A percentile compares a stretch with the other conserved stretches of the same genome.
These are phyloP conservation scores for Chloroclystis v-ata DNA, from an alignment of 2,888 invertebrate genomes.

Conservation along the genomic window DNA sequence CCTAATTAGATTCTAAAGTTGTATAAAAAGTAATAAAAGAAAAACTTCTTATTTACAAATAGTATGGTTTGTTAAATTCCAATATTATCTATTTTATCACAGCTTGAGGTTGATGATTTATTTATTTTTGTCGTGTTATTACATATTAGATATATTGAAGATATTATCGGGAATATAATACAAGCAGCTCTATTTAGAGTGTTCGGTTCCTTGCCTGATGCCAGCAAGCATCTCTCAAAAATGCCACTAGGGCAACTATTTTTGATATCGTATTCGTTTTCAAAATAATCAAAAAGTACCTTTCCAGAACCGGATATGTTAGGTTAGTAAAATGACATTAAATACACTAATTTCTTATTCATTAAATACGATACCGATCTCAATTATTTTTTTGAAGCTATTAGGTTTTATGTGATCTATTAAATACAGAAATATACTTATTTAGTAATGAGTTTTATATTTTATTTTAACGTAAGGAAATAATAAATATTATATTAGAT, in stretches of 20 bases:
- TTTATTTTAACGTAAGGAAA: constrained; percentile 46
- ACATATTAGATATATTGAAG: neutral
- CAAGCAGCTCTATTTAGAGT: constrained; percentile 6
- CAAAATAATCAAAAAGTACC: constrained; percentile 9
- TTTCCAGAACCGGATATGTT: constrained; percentile 5
- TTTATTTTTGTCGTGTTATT: neutral
- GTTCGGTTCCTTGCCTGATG: constrained; percentile 1
- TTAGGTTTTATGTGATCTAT: constrained; percentile 56
- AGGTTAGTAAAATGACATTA: constrained; percentile 7
- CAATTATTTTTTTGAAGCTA: constrained; percentile 73
- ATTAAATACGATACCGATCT: constrained; percentile 66
- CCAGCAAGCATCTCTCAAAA: constrained; percentile 13
- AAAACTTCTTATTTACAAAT: neutral
- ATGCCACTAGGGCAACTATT: constrained; percentile 24
- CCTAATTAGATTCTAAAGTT: constrained; percentile 4
- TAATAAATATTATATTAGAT: constrained; percentile 51
- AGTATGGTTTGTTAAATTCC: constrained; percentile 1
- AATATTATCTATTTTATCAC: neutral
- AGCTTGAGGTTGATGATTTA: too few relatives aligned
- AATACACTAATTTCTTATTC: constrained; percentile 38
- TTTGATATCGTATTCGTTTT: constrained; percentile 26
- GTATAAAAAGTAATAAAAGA: neutral
- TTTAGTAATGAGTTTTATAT: constrained; percentile 49
- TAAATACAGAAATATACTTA: constrained; percentile 39
- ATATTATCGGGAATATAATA: neutral